Evolutionary conservation across 2,113 vertebrate species (phyloP), one percentile per base, ranked within the genome.

Genomic region (Gymnorhina tibicen): DNA sequence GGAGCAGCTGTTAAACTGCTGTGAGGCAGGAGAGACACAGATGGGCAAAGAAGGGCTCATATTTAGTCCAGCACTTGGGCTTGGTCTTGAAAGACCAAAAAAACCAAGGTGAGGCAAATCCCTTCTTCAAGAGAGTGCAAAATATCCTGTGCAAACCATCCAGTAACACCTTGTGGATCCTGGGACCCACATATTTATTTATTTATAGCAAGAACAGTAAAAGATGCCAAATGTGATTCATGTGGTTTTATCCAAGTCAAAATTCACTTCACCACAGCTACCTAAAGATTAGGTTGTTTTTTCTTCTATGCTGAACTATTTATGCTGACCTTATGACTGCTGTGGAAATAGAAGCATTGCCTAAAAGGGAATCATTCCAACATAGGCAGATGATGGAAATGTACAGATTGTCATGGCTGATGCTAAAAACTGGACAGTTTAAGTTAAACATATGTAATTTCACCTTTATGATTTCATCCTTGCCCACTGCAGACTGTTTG

Each of bases 151-250:
- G 49, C 12, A 41, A 74, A 32, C 26, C 26, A 15, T 16, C 14
- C 4, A 4, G 5, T 22, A 42, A 21, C 9, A 50, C 10, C 19
- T 37, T 5, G 2, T 22, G 37, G n/a, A 5, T 11, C 14, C 17
- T 7, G 9, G 6, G 6, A 11, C 6, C 7, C 21, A 19, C 4
- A 1, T 3, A 6, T 39, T n/a, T 28, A 24, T 35, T 37, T 73
- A 15, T 6, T 35, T 35, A 11, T 26, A 9, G 42, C 20, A 35
- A 30, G 27, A 69, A 44, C 1, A 10, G 4, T 2, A 42, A n/a
- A 92, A 74, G 19, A 16, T 63, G 24, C 11, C 52, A 16, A 5
- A 3, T 22, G 24, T 19, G 9, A 74, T 56, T 70, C 9, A 4
- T 6, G 39, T 11, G 10, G 33, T 23, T 85, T 72, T 52, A 60